Base-by-base conservation (phyloP, 2,113 vertebrate genomes). In the Leiothrix lutea region DNA sequence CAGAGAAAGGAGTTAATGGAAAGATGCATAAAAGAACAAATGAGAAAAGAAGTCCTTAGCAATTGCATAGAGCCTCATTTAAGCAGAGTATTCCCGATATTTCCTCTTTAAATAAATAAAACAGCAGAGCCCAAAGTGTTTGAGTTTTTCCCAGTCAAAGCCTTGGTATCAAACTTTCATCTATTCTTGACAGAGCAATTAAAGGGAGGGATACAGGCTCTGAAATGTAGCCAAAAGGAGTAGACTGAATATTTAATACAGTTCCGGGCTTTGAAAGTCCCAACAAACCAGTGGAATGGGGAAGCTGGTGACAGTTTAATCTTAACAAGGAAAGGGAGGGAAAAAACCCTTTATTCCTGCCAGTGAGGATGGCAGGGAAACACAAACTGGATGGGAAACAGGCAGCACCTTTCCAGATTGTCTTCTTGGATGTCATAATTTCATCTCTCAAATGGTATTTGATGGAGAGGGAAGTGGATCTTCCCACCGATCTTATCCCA, bases 231-330 rank as follows among this genome's bases (percentile, higher is more conserved):
- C 93, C 95, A 91, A 91, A 85, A 95, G 95, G 95, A 88, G 33
- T n/a, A 67, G 84, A 51, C 40, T 96, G 96, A 96, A 94, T 96
- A 95, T 96, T 97, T 97, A 92, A 97, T 94, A 93, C 54, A 33
- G 26, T 94, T 95, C 47, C 71, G 79, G 38, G 67, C 93, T 97
- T 97, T 97, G 96, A 95, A 97, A 95, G 87, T 96, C 96, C 94
- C 45, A 57, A 57, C 88, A 90, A 96, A 84, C 84, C 83, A 67
- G 82, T 65, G 67, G 92, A 94, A 92, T 73, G 80, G 64, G 78
- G 65, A 79, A 82, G 80, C 80, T 78, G 12, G 88, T 97, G 97
- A 96, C 95, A 96, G 77, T 79, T 96, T 94, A 77, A 92, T 96
- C 22, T 40, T 92, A 85, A 94, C 93, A 94, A 85, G 64, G 77